Percentiles rank a stretch among this genome's conserved stretches.
Conservation (phyloP, 2,113 vertebrate genomes). For the Ptyas mucosa region DNA sequence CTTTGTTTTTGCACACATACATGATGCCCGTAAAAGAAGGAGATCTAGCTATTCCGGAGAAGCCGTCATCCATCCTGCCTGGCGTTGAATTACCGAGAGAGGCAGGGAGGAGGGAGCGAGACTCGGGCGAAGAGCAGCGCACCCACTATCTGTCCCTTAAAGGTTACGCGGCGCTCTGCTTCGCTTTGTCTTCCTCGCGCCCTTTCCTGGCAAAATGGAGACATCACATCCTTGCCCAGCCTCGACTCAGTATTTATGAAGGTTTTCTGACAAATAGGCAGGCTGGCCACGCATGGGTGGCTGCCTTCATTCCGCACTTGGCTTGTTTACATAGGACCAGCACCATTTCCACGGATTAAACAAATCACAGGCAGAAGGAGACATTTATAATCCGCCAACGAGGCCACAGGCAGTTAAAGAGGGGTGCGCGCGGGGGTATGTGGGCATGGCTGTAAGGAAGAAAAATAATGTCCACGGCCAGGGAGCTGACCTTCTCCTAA, state of each 20-base stretch:
- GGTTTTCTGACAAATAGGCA: slow-evolving; percentile 95
- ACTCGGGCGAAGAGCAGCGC: background rate
- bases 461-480: slow-evolving; percentile 80
- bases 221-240: slow-evolving; percentile 87
- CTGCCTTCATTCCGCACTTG: slow-evolving; percentile 93
- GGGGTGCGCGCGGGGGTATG: slow-evolving; percentile 61
- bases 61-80: slow-evolving; percentile 14
- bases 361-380: slow-evolving; percentile 92
- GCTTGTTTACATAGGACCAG: slow-evolving; percentile 98
- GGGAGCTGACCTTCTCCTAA: slow-evolving; percentile 82
- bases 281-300: slow-evolving; percentile 85
- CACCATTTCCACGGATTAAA: slow-evolving; percentile 98
- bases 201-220: slow-evolving; percentile 92
- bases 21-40: background rate
- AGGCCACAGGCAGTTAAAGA: slow-evolving; percentile 87
- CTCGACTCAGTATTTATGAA: slow-evolving; percentile 88
- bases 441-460: slow-evolving; percentile 68
- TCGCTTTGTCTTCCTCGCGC: slow-evolving; percentile 82
- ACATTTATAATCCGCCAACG: slow-evolving; percentile 94
- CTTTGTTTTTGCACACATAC: slow-evolving; percentile 17
- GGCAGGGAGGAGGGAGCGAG: background rate
- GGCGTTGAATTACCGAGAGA: slow-evolving; percentile 35
- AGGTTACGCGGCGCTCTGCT: slow-evolving; percentile 69
- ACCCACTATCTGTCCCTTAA: slow-evolving; percentile 69
- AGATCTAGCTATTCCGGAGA: background rate